A percentile compares a stretch with the other conserved stretches of the same genome.
phyloP scores from a whole-genome alignment of 2,888 invertebrate species.

The Chymomyza amoena region DNA sequence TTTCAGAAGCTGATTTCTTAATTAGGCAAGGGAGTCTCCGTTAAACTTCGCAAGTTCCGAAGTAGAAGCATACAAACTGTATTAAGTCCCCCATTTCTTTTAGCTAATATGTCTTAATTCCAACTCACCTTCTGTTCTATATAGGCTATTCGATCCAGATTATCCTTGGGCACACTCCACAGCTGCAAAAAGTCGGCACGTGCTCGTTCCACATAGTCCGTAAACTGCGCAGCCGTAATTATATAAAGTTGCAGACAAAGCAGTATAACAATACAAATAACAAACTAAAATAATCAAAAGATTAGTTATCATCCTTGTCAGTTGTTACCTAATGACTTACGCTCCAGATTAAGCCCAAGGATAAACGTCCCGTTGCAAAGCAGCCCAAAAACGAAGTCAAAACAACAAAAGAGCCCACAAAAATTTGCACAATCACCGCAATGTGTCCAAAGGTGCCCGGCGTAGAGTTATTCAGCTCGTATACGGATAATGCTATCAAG shows the following conservation, averaged over 20 bases:
- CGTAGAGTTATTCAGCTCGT: constrained; percentile 68
- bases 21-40: too few species aligned
- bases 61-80: too few species aligned
- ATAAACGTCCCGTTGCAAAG: constrained; percentile 91
- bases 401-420: constrained; percentile 86
- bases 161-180: constrained; percentile 59
- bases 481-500: constrained; percentile 70
- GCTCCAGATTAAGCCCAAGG: constrained; percentile 90
- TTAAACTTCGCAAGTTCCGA: too few species aligned
- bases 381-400: constrained; percentile 93
- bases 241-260: constrained; percentile 84
- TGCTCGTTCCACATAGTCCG: constrained; percentile 67
- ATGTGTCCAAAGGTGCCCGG: constrained; percentile 74
- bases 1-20: too few species aligned
- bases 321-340: constrained; percentile 80
- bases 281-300: constrained; percentile 81
- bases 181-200: constrained; percentile 57
- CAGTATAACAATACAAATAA: constrained; percentile 84
- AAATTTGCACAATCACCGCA: constrained; percentile 79
- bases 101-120: neutral
- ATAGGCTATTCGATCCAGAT: constrained; percentile 49
- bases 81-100: too few species aligned
- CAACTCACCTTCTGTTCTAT: constrained; percentile 59
- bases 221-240: constrained; percentile 69
- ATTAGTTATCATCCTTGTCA: constrained; percentile 1